A percentile compares a stretch with the other conserved stretches of the same genome.
Conservation (phyloP, 1,140 invertebrate species). For the Leptoteleia sp. region DNA sequence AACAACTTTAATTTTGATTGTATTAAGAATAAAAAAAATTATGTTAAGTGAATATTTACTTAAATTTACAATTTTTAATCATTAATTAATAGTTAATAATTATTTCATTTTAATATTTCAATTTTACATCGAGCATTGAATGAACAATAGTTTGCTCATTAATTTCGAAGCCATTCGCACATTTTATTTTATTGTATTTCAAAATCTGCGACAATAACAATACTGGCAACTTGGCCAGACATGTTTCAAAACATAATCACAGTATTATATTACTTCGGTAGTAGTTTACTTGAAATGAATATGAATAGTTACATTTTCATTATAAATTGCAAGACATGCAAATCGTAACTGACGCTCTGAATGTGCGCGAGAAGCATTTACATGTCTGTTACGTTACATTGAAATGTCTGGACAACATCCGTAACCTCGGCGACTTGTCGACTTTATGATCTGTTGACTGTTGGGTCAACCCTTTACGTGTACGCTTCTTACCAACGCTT, state of each 20-base stretch:
- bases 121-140: too few relatives aligned
- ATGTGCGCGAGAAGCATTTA: constrained; percentile 29
- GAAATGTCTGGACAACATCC: constrained; percentile 35
- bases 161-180: constrained; percentile 23
- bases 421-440: constrained; percentile 18
- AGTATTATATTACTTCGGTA: neutral
- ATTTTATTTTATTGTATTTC: too few relatives aligned
- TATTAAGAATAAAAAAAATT: too few relatives aligned
- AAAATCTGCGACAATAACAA: too few relatives aligned
- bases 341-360: constrained; percentile 28
- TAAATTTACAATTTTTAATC: too few relatives aligned
- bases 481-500: constrained; percentile 19
- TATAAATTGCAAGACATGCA: constrained; percentile 36
- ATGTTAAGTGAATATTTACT: too few relatives aligned
- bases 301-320: constrained; percentile 32
- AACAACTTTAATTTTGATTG: too few relatives aligned
- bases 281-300: constrained; percentile 10
- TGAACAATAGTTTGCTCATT: too few relatives aligned
- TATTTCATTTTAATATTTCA: too few relatives aligned
- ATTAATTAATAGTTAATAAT: too few relatives aligned
- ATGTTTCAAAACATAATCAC: constrained; percentile 1
- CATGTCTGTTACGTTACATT: constrained; percentile 34
- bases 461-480: constrained; percentile 26
- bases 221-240: neutral
- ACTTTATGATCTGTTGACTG: constrained; percentile 39